Conservation (phyloP, 2,888 invertebrate genomes). For the Callinectes sapidus region DNA sequence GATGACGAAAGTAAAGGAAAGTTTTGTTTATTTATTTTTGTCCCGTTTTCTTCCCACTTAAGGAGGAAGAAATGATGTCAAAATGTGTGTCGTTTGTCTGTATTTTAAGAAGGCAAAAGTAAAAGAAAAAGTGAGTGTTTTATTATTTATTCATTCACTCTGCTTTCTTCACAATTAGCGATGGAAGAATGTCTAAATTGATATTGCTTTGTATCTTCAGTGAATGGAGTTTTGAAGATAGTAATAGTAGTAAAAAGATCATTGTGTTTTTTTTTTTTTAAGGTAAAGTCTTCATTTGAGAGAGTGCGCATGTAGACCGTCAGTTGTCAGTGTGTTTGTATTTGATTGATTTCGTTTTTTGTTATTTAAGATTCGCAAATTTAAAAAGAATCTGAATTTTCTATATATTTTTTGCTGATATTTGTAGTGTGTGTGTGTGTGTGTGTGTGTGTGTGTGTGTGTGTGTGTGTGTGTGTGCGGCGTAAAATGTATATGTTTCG, state of each 20-base stretch:
- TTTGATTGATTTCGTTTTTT: neutral
- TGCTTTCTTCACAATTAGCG: too few relatives aligned
- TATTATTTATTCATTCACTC: too few relatives aligned
- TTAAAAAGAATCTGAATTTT: neutral
- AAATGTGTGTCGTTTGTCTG: neutral
- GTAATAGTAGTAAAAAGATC: neutral
- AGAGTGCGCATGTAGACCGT: too few relatives aligned
- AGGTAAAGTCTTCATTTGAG: neutral
- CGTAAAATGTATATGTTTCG: neutral
- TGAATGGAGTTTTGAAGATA: neutral
- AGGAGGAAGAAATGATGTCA: neutral
- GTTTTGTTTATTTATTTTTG: too few relatives aligned
- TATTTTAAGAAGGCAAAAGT: too few relatives aligned
- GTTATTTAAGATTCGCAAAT: neutral
- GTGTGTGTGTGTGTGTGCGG: neutral
- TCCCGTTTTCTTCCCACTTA: too few relatives aligned
- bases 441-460: conserved; percentile 21
- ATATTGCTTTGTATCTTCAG: neutral
- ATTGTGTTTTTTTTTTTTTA: neutral
- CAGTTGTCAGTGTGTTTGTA: neutral
- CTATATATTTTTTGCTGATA: neutral
- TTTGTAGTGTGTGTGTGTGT: conserved; percentile 14
- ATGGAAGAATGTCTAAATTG: too few relatives aligned
- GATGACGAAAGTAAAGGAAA: too few relatives aligned
- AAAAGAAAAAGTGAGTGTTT: too few relatives aligned